Percentiles rank a stretch among this genome's conserved stretches.
Evolutionary conservation across 2,888 invertebrate genomes (phyloP).

Genomic region (Pandemis corylana): DNA sequence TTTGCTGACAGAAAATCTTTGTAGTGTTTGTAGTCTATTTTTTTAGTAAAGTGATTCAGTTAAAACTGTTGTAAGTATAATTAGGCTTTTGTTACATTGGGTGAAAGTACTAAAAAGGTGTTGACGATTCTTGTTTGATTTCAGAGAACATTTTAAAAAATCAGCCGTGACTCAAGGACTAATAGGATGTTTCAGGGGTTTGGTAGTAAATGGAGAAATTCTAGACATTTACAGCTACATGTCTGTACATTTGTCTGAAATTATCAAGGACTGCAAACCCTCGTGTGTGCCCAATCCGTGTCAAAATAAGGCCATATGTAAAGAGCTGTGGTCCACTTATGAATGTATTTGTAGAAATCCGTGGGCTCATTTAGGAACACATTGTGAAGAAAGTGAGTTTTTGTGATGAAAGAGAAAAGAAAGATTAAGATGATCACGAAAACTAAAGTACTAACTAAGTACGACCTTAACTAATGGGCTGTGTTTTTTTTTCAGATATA

Average conservation of each 20-base stretch:
- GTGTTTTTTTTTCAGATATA: constrained; percentile 87
- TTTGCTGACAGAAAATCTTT: not conserved
- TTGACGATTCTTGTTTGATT: constrained; percentile 44
- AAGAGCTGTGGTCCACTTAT: constrained; percentile 96
- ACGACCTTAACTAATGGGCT: too few relatives aligned
- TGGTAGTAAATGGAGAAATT: constrained; percentile 96
- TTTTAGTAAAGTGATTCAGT: not conserved
- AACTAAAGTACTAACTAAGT: too few relatives aligned
- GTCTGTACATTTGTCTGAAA: constrained; percentile 96
- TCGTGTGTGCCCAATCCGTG: constrained; percentile 98
- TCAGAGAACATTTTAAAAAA: constrained; percentile 91
- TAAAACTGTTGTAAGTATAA: not conserved
- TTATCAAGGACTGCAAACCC: constrained; percentile 96
- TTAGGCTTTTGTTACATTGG: not conserved
- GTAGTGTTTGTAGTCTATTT: too few relatives aligned
- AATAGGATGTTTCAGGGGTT: constrained; percentile 96
- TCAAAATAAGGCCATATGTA: constrained; percentile 95
- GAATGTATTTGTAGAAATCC: constrained; percentile 96
- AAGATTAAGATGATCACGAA: too few relatives aligned
- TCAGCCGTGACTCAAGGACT: constrained; percentile 94
- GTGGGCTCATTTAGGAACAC: constrained; percentile 95
- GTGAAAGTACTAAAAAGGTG: not conserved
- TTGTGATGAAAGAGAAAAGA: too few relatives aligned
- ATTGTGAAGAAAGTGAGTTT: constrained; percentile 95
- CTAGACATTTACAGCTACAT: constrained; percentile 96